Evolutionary conservation across 2,113 vertebrate genomes (phyloP), one percentile per base, ranked within the genome.

Genomic region (Caranx ignobilis): DNA sequence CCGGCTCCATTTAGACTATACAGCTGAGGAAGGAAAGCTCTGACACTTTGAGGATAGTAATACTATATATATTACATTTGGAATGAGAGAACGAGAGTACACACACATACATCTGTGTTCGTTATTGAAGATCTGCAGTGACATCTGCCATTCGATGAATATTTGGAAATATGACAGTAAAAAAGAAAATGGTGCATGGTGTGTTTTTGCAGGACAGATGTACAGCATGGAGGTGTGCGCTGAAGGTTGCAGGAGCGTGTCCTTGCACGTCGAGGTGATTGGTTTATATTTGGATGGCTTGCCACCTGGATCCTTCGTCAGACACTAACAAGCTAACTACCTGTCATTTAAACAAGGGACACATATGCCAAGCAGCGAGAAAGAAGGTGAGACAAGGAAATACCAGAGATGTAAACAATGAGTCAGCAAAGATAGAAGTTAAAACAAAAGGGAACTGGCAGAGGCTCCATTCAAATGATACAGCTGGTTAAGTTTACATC

Each of bases 221-320:
- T 26, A 59, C 35, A 64, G 32, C 34, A 19, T 43, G 50, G 35
- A 34, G 63, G 16, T 55, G 50, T 76, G 59, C n/a, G 59, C n/a
- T 78, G 48, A 78, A 70, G 76, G 73, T 77, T 79, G 80, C 26
- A 59, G 68, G 43, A 59, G 7, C 15, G 16, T 63, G 75, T 81
- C 67, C 64, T 79, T 79, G 56, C 32, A 41, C 60, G 62, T 56
- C 35, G n/a, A 15, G 63, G 31, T 85, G 79, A 83, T 83, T 68
- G 71, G 67, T 88, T 82, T 81, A 83, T 77, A 89, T 87, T 83
- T 81, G 70, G 79, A 75, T 61, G 70, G 68, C 6, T 0, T 72
- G 79, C 64, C 79, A 78, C 78, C 63, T 70, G 76, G 62, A 64
- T 76, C 31, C 68, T 65, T 65, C 3, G 3, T 64, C 56, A 82